Base-by-base conservation (phyloP, 2,888 invertebrate species). In the Molanna angustata region DNA sequence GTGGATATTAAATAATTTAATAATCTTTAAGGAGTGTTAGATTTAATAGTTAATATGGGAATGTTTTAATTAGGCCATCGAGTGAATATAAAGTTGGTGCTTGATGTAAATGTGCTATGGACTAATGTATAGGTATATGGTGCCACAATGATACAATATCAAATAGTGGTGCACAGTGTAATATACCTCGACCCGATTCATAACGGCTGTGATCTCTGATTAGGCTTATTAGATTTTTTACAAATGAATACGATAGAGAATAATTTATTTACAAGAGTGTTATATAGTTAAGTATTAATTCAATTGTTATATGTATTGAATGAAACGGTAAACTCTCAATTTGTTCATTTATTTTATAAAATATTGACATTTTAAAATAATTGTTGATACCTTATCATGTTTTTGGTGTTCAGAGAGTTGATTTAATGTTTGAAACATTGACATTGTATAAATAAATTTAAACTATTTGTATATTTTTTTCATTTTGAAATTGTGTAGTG, bases 161-260 rank as follows among this genome's bases (percentile, higher is more conserved):
- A n/a, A n/a, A n/a, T n/a, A n/a, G n/a, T n/a, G n/a, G 35, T 42
- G 40, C 44, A 49, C 53, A 44, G 55, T 55, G 58, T 58, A 44
- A 55, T 53, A 55, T 64, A 66, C 68, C 67, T 68, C 66, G 65
- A 64, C 61, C 62, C 66, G 62, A 63, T 66, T 56, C 63, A 69
- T 70, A 69, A 68, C 69, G 76, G 76, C 76, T 76, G 76, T 76
- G 76, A 76, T 74, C 74, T 73, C 57, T 58, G 55, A 55, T 54
- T 58, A 58, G 58, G 53, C 46, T 44, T 53, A 51, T 51, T 57
- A 55, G 52, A 49, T 58, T 58, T 58, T 55, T 55, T 48, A 46
- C 45, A 52, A 49, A 42, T 44, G 41, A 57, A 44, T n/a, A n/a
- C n/a, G n/a, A n/a, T n/a, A 53, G 40, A 44, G 33, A 32, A 44